A percentile compares a stretch with the other conserved stretches of the same genome.
Evolutionary conservation across 2,797 vertebrate species (phyloP).

Genomic region (Pogoniulus pusillus): DNA sequence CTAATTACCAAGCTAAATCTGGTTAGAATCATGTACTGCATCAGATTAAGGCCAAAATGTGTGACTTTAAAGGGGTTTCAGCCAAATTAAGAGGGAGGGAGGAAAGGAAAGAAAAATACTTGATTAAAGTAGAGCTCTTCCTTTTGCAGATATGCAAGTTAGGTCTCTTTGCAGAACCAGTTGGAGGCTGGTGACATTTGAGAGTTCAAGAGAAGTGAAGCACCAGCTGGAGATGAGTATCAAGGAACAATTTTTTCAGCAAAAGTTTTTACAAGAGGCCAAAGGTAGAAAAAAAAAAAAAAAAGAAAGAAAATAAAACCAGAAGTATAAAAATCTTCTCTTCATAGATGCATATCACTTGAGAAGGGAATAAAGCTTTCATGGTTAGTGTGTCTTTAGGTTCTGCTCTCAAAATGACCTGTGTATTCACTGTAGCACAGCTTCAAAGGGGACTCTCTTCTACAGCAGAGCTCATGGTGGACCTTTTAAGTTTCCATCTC

Average conservation of each 20-base stretch:
- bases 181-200: slow-evolving; percentile 43
- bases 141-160: slow-evolving; percentile 5
- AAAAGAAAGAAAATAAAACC: background rate
- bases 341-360: slow-evolving; percentile 13
- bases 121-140: slow-evolving; percentile 7
- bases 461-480: background rate
- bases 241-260: slow-evolving; percentile 39
- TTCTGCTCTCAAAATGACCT: slow-evolving; percentile 20
- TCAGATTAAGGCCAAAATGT: slow-evolving; percentile 18
- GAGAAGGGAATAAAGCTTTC: slow-evolving; percentile 25
- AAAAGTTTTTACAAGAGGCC: background rate
- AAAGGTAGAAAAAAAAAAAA: background rate
- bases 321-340: background rate
- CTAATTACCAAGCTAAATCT: slow-evolving; percentile 5
- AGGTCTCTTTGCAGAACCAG: slow-evolving; percentile 1
- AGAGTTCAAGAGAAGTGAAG: slow-evolving; percentile 40
- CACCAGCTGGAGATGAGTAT: slow-evolving; percentile 27
- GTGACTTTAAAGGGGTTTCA: background rate
- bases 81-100: background rate
- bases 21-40: background rate
- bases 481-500: slow-evolving; percentile 14
- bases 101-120: background rate
- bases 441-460: slow-evolving; percentile 33
- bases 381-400: background rate
- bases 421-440: background rate